Conservation (phyloP, 2,888 invertebrate genomes). For the Germaria angustata region DNA sequence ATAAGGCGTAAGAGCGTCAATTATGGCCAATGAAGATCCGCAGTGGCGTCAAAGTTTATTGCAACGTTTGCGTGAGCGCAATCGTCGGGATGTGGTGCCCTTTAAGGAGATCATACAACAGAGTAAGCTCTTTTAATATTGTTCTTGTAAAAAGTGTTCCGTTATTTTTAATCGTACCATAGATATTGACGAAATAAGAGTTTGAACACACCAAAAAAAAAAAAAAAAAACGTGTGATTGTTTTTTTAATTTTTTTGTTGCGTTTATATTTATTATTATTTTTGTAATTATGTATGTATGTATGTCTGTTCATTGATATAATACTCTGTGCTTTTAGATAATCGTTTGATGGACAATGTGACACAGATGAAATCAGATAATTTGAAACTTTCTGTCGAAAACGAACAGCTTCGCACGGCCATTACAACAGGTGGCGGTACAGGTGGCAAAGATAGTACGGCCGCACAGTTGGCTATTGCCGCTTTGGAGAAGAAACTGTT, state of each 20-base stretch:
- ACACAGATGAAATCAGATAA: constrained; percentile 91
- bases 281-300: no score
- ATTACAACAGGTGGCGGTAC: constrained; percentile 79
- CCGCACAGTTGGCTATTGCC: constrained; percentile 83
- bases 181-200: no score
- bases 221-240: no score
- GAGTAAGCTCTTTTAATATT: constrained; percentile 83
- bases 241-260: neutral
- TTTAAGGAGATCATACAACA: constrained; percentile 90
- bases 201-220: no score
- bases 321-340: constrained; percentile 83
- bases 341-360: constrained; percentile 90
- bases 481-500: constrained; percentile 92
- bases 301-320: neutral
- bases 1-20: constrained; percentile 4
- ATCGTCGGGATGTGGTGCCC: constrained; percentile 85
- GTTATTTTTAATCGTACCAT: no score
- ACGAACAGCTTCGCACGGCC: constrained; percentile 88
- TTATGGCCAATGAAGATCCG: constrained; percentile 77
- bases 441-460: constrained; percentile 76
- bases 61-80: constrained; percentile 86
- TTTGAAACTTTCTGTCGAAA: constrained; percentile 90
- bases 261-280: neutral
- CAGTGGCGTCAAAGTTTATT: constrained; percentile 88
- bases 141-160: neutral